Percentiles rank a stretch among this genome's conserved stretches.
These are phyloP conservation scores for Caenorhabditis macrosperma DNA, from an alignment of 2,888 invertebrate genomes.

Conservation along the genomic window DNA sequence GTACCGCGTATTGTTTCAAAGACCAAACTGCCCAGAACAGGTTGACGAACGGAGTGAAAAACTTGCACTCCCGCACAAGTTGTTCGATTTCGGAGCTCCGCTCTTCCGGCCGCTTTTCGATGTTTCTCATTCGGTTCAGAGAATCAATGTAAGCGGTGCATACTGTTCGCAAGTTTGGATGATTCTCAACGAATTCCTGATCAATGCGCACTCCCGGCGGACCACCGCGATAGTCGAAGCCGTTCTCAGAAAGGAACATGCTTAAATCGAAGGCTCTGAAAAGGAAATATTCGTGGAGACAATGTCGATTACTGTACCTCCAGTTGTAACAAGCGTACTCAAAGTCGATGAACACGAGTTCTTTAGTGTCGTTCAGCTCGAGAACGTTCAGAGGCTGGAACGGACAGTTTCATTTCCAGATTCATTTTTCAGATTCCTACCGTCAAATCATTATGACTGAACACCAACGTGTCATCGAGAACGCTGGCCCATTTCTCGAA, in stretches of 20 bases:
- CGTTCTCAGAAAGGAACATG: slow-evolving; percentile 33
- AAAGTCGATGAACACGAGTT: slow-evolving; percentile 46
- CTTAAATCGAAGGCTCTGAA: slow-evolving; percentile 38
- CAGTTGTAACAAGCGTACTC: slow-evolving; percentile 49
- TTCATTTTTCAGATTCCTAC: background rate
- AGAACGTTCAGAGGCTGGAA: slow-evolving; percentile 44
- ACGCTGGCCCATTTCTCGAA: slow-evolving; percentile 31
- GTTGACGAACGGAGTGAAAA: slow-evolving; percentile 44
- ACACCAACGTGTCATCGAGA: slow-evolving; percentile 41
- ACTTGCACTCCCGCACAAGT: slow-evolving; percentile 22
- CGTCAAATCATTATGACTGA: slow-evolving; percentile 46
- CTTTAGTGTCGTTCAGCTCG: slow-evolving; percentile 19
- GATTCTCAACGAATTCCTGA: slow-evolving; percentile 31
- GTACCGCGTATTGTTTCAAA: slow-evolving; percentile 2
- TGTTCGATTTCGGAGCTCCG: background rate
- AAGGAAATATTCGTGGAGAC: background rate
- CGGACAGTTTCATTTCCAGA: background rate
- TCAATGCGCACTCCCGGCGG: slow-evolving; percentile 31
- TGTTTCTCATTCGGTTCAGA: slow-evolving; percentile 9
- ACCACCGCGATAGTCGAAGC: slow-evolving; percentile 32
- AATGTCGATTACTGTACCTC: slow-evolving; percentile 12
- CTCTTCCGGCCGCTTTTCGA: slow-evolving; percentile 10
- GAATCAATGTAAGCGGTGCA: slow-evolving; percentile 31
- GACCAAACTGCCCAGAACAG: slow-evolving; percentile 50
- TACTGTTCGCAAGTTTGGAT: slow-evolving; percentile 32